Evolutionary conservation across 23 tunicate genomes (phyloP).

Genomic region (Styela plicata): DNA sequence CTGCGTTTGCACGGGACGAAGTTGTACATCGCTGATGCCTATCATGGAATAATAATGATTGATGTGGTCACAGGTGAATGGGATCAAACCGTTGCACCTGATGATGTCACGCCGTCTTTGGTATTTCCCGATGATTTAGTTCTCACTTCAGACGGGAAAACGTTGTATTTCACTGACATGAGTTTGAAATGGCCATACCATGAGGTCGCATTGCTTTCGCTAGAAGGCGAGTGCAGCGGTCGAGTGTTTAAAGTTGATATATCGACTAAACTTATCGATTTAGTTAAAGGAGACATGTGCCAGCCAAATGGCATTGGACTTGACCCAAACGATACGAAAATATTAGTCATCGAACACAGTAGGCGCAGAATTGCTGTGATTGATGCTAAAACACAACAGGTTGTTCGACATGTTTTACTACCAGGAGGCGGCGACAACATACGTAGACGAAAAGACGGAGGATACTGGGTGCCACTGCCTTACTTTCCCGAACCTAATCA

Average conservation of each 20-base stretch:
- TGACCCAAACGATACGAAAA: not conserved
- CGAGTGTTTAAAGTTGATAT: slow-evolving; percentile 4
- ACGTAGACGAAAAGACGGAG: slow-evolving; percentile 4
- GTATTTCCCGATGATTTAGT: slow-evolving; percentile 14
- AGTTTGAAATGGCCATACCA: slow-evolving; percentile 14
- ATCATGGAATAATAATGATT: not conserved
- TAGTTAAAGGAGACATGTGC: not conserved
- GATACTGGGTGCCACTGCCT: slow-evolving; percentile 2
- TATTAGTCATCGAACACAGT: not conserved
- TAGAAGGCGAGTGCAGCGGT: slow-evolving; percentile 23
- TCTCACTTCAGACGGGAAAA: not conserved
- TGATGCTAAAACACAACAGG: not conserved
- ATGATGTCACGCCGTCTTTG: not conserved
- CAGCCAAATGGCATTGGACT: slow-evolving; percentile 18
- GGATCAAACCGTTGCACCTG: not conserved
- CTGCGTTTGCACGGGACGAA: not conserved
- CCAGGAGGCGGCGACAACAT: slow-evolving; percentile 15
- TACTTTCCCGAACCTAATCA: not conserved
- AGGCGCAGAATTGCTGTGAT: not conserved
- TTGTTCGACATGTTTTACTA: not conserved
- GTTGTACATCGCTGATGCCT: not conserved
- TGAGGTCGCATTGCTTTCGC: not conserved
- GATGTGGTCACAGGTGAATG: not conserved
- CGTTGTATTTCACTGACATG: slow-evolving; percentile 22
- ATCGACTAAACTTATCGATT: not conserved